Percentiles rank a stretch among this genome's conserved stretches.
Conservation (phyloP, 2,113 vertebrate genomes). For the Rhea pennata region DNA sequence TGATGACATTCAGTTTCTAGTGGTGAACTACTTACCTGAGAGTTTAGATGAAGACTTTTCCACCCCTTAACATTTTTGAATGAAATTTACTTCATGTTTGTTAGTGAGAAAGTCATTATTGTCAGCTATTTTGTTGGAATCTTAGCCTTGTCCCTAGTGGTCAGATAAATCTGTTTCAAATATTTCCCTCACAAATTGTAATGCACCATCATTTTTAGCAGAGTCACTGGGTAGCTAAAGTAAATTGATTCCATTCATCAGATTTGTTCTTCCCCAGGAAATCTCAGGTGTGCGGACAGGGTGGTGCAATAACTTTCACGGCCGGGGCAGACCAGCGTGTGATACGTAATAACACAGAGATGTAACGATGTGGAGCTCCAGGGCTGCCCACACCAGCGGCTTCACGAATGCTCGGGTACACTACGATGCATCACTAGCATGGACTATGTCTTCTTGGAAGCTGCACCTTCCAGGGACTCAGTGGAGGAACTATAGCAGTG, state of each 20-base stretch:
- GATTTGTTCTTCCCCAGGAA: not conserved
- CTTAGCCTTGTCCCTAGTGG: not conserved
- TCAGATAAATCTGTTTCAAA: not conserved
- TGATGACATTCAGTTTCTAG: not conserved
- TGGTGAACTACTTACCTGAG: not conserved
- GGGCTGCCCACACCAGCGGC: not conserved
- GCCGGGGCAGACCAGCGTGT: not conserved
- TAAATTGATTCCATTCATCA: not conserved
- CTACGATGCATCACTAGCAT: rapidly evolving
- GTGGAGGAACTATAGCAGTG: not conserved
- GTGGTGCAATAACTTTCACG: not conserved
- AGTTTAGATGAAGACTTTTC: not conserved
- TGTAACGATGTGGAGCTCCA: rapidly evolving
- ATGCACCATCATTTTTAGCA: not conserved
- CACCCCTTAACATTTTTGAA: not conserved
- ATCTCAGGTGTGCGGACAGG: not conserved
- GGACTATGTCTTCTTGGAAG: not conserved
- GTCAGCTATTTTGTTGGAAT: not conserved
- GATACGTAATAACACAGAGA: not conserved
- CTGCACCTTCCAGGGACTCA: not conserved
- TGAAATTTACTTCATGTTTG: not conserved
- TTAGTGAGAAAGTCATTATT: not conserved
- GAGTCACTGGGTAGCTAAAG: not conserved
- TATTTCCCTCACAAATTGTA: not conserved
- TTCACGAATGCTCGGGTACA: not conserved